Base-by-base conservation (phyloP, 2,797 vertebrate genomes). In the Parambassis ranga region DNA sequence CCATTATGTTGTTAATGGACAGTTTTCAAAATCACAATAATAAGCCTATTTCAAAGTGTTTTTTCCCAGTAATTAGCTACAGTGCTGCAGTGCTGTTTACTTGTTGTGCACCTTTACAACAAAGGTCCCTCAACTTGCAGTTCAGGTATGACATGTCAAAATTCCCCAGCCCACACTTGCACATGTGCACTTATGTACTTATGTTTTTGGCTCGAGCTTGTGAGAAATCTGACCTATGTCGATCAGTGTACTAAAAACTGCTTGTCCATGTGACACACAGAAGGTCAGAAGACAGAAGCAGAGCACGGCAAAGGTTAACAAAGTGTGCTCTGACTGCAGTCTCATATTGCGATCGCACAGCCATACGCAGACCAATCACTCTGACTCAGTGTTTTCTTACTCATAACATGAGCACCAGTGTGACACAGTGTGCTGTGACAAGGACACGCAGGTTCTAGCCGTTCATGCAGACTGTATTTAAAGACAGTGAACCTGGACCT, bases 271-370 rank as follows among this genome's bases (percentile, higher is more conserved):
- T 13, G 16, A 30, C 23, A 72, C 47, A 61, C 49, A 8, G 13
- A 2, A 10, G 6, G 18, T 65, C 73, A 51, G 28, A 28, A 14
- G n/a, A 19, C 53, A 41, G 19, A n/a, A n/a, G n/a, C 4, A 13
- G 4, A 38, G 13, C 7, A 37, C 65, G 27, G 57, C 50, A 61
- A 71, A 65, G 73, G 69, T 75, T 72, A 71, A 67, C 55, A 11
- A 18, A 37, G 39, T 24, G 20, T 5, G 10, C 10, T 49, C 24
- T 27, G 58, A 7, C 13, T 28, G 18, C 27, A 39, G 24, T 38
- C 27, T 28, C 20, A 50, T 28, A 11, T n/a, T 43, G 32, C 42
- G n/a, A 59, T 11, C 20, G 64, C 36, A 41, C 2, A 26, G 13
- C 50, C 43, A 51, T 2, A 37, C 23, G 27, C 3, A 26, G 8